Evolutionary conservation across 2,113 vertebrate genomes (phyloP).

Genomic region (Rattus rattus): DNA sequence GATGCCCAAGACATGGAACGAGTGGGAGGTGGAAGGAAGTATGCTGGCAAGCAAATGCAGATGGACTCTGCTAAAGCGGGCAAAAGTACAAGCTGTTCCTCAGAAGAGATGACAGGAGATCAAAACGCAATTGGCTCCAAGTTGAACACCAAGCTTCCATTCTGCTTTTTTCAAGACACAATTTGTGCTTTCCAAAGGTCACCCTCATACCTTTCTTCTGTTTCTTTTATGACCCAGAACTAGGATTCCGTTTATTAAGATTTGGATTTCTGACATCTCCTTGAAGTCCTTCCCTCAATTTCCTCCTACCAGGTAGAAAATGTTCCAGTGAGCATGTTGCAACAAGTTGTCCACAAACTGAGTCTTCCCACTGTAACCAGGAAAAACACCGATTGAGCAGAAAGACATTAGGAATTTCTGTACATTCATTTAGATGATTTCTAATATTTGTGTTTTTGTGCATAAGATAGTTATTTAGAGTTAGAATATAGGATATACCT

Average conservation of each 20-base stretch:
- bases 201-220: background rate
- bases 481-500: background rate
- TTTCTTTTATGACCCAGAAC: background rate
- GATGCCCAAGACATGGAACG: background rate
- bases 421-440: background rate
- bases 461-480: background rate
- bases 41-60: background rate
- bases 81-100: background rate
- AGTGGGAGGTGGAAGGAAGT: background rate
- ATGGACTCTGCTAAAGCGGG: background rate
- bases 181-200: background rate
- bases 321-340: too few relatives aligned
- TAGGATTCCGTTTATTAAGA: background rate
- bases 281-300: background rate
- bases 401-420: background rate
- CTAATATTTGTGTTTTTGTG: background rate
- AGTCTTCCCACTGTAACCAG: background rate
- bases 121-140: background rate
- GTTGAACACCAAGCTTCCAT: background rate
- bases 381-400: background rate
- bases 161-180: background rate
- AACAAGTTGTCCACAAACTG: background rate
- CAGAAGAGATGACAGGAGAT: background rate
- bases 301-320: background rate
- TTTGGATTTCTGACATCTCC: background rate